Conservation (phyloP, 2,797 vertebrate species). For the Pterois miles region DNA sequence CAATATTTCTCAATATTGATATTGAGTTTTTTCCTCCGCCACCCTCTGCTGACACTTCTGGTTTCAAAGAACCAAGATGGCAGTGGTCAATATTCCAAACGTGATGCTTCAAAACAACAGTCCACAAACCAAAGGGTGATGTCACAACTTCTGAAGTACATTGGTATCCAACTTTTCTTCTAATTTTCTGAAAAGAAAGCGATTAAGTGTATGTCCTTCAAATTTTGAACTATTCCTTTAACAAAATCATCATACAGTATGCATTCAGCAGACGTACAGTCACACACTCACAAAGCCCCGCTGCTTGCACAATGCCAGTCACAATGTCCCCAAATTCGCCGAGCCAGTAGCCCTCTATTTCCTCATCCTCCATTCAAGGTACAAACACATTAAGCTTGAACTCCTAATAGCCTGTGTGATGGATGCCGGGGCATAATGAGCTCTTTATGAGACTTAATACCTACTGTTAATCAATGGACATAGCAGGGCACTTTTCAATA, state of each 20-base stretch:
- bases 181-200: background rate
- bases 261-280: background rate
- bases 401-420: constrained; percentile 83
- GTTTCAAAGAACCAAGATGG: too few relatives aligned
- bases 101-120: too few relatives aligned
- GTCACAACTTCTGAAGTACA: too few relatives aligned
- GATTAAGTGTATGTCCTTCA: background rate
- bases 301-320: constrained; percentile 51
- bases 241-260: constrained; percentile 8
- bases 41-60: too few relatives aligned
- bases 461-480: constrained; percentile 96
- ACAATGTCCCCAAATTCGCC: constrained; percentile 49
- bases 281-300: constrained; percentile 7
- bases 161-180: background rate
- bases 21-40: too few relatives aligned
- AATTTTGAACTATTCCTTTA: background rate
- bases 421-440: constrained; percentile 89
- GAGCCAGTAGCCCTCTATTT: constrained; percentile 55
- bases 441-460: constrained; percentile 92
- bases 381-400: constrained; percentile 83
- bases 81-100: too few relatives aligned
- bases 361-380: constrained; percentile 67
- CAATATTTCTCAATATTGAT: too few relatives aligned
- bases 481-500: constrained; percentile 89
- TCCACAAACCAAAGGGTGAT: too few relatives aligned